Base-by-base conservation (phyloP, 2,888 invertebrate species). In the Acleris literana region DNA sequence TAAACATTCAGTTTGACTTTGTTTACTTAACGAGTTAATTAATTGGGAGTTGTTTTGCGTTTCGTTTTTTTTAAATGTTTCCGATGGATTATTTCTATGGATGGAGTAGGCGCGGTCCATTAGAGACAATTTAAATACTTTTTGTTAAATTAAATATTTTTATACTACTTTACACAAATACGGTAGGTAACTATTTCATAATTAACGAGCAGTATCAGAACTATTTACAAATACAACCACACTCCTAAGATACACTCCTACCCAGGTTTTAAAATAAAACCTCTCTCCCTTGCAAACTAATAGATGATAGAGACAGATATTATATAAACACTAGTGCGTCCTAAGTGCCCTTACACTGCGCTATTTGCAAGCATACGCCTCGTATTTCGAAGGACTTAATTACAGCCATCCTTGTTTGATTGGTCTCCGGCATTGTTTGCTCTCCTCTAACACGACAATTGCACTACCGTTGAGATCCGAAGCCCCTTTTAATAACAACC, bases 311-410 rank as follows among this genome's bases (percentile, higher is more conserved):
- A 25, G 33, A 2, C 33, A 9, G 9, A 33, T 33, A 33, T 33
- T 33, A 33, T 33, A 33, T 33, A 33, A 9, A 33, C 33, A 18
- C 18, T 20, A 25, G 52, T 29, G 16, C 9, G 18, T 52, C 17
- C 18, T 39, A 33, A 55, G 13, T 43, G 65, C 49, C 70, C 72
- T 76, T 71, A 74, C 69, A 70, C 71, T 70, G 68, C 70, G 71
- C 72, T 75, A 70, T 71, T 72, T 74, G 73, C 74, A 76, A 74
- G 76, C 79, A 80, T 79, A 79, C 82, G 81, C 78, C 77, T 81
- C 81, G 78, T 88, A 88, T 86, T 87, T 82, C 80, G 81, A 80
- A 81, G 86, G 79, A 88, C 88, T 90, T 90, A 88, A 90, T 90
- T 90, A 87, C 87, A 74, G 76, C 76, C 88, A 87, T 90, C 88